phyloP scores from a whole-genome alignment of 2,888 invertebrate species.

The Caenorhabditis wallacei region DNA sequence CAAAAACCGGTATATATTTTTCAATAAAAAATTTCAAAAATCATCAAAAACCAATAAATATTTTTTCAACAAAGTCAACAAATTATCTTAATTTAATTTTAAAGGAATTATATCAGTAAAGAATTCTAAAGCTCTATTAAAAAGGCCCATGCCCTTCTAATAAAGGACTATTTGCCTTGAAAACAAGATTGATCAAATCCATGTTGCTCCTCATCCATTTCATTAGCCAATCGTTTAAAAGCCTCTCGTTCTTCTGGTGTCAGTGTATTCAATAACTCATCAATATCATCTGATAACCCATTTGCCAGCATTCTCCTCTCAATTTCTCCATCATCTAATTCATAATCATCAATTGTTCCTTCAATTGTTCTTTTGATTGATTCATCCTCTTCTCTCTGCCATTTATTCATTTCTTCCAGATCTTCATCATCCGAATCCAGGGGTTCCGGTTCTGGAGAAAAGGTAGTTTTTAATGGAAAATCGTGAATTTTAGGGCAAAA shows the following conservation, averaged over 20 bases:
- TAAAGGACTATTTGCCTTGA: no score
- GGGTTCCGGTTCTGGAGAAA: conserved; percentile 67
- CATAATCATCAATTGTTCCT: conserved; percentile 71
- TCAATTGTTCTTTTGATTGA: conserved; percentile 68
- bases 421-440: conserved; percentile 80
- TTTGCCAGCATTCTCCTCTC: conserved; percentile 59
- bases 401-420: conserved; percentile 42
- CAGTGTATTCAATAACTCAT: conserved; percentile 68
- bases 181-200: conserved; percentile 54
- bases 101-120: no score
- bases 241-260: conserved; percentile 69
- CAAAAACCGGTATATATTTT: no score
- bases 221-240: conserved; percentile 70
- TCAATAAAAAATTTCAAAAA: no score
- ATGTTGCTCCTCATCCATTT: conserved; percentile 64
- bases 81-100: no score
- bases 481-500: no score
- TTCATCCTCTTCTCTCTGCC: conserved; percentile 56
- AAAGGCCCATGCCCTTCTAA: no score
- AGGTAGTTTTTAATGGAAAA: not conserved
- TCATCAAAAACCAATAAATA: no score
- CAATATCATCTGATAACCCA: conserved; percentile 71
- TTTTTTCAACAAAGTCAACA: no score
- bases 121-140: no score
- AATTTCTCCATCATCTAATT: conserved; percentile 69